Evolutionary conservation across 1,140 invertebrate species (phyloP).

Genomic region (Cydia strobilella): DNA sequence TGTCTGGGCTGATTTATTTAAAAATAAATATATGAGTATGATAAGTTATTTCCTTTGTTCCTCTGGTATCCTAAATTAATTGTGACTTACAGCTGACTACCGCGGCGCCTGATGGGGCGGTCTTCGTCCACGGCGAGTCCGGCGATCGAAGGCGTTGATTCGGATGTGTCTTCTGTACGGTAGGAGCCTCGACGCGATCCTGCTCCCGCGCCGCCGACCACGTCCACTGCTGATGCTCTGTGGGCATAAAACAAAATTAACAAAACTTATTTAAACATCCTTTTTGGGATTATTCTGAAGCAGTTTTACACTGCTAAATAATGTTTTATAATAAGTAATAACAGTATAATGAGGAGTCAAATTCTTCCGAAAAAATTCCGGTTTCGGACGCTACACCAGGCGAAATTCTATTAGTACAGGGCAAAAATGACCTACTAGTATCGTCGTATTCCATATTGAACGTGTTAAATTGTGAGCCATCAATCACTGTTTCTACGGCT

Average conservation of each 20-base stretch:
- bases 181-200: constrained; percentile 85
- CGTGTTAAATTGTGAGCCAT: not conserved
- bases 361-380: too few relatives aligned
- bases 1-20: constrained; percentile 84
- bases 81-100: constrained; percentile 88
- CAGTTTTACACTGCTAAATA: too few relatives aligned
- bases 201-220: constrained; percentile 81
- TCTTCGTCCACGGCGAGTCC: constrained; percentile 86
- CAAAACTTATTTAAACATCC: not conserved
- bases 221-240: constrained; percentile 90
- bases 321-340: too few relatives aligned
- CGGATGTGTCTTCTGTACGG: constrained; percentile 79
- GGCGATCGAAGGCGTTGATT: constrained; percentile 69
- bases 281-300: not conserved
- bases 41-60: constrained; percentile 9
- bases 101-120: constrained; percentile 85
- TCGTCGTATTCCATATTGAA: too few relatives aligned
- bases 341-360: too few relatives aligned
- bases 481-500: not conserved
- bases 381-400: too few relatives aligned
- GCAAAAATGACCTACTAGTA: too few relatives aligned
- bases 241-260: not conserved
- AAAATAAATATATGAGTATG: constrained; percentile 28
- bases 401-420: too few relatives aligned
- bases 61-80: not conserved